A percentile compares a stretch with the other conserved stretches of the same genome.
phyloP scores from a whole-genome alignment of 1,140 invertebrate genomes.

The Drosophila dunni region DNA sequence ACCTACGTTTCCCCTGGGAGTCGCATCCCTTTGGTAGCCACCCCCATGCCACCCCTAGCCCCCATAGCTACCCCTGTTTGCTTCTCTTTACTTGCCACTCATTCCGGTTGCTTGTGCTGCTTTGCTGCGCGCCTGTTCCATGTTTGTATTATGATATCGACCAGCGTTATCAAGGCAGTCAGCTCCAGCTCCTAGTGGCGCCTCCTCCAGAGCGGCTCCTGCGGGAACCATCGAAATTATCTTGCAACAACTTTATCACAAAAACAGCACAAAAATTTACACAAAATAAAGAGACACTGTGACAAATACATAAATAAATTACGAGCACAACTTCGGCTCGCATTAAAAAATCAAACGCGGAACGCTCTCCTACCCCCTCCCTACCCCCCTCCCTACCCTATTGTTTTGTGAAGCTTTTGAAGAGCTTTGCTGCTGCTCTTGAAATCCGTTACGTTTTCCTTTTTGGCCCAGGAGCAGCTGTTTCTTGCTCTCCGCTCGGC shows the following conservation, averaged over 20 bases:
- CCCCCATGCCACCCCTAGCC: neutral
- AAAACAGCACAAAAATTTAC: no score
- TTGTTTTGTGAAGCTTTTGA: conserved; percentile 48
- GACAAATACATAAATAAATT: conserved; percentile 80
- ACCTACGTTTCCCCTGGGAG: conserved; percentile 17
- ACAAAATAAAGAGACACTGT: conserved; percentile 48
- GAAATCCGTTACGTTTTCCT: conserved; percentile 51
- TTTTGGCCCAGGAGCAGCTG: conserved; percentile 65
- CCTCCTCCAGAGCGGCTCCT: conserved; percentile 26
- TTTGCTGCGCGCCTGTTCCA: conserved; percentile 73
- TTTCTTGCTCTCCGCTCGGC: conserved; percentile 33
- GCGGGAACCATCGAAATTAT: conserved; percentile 63
- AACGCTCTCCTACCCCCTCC: neutral
- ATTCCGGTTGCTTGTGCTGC: conserved; percentile 37
- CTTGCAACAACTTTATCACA: conserved; percentile 76
- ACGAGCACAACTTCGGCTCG: conserved; percentile 37
- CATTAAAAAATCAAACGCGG: conserved; percentile 34
- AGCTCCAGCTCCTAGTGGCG: neutral
- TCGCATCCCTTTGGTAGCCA: no score
- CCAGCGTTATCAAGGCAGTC: conserved; percentile 61
- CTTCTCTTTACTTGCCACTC: conserved; percentile 17
- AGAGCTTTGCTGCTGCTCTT: conserved; percentile 64
- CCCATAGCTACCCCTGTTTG: conserved; percentile 2
- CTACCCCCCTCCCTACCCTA: neutral
- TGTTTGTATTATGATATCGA: conserved; percentile 84